Evolutionary conservation across 2,888 invertebrate genomes (phyloP).

Genomic region (Torymus aiolomorphi): DNA sequence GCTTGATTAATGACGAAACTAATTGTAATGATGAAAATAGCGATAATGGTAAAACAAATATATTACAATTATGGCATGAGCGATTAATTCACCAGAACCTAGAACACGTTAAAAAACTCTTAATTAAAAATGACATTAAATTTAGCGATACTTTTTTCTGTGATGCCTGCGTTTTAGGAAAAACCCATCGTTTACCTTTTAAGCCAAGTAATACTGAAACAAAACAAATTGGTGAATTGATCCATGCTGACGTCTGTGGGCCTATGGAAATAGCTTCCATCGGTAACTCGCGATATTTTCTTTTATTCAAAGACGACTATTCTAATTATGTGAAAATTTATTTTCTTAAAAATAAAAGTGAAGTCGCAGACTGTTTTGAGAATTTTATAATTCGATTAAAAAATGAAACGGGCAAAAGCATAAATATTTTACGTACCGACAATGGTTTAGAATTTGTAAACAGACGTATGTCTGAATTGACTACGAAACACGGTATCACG

Average conservation of each 20-base stretch:
- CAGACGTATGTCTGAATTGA: conserved; percentile 1
- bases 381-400: conserved; percentile 26
- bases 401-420: conserved; percentile 24
- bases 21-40: neutral
- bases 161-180: conserved; percentile 16
- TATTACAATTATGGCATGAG: conserved; percentile 17
- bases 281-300: conserved; percentile 5
- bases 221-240: neutral
- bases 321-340: neutral
- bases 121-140: conserved; percentile 12
- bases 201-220: conserved; percentile 7
- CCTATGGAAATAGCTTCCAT: conserved; percentile 3
- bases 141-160: neutral
- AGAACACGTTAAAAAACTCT: neutral
- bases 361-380: neutral
- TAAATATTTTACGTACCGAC: conserved; percentile 26
- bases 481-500: conserved; percentile 15
- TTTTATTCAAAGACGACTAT: conserved; percentile 27
- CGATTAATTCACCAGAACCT: conserved; percentile 17
- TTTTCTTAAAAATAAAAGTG: conserved; percentile 2
- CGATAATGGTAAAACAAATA: neutral
- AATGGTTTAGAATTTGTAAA: conserved; percentile 52
- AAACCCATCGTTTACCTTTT: conserved; percentile 18
- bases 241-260: conserved; percentile 14
- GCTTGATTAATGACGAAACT: neutral